Conservation (phyloP, 2,113 vertebrate species). For the Balaeniceps rex region DNA sequence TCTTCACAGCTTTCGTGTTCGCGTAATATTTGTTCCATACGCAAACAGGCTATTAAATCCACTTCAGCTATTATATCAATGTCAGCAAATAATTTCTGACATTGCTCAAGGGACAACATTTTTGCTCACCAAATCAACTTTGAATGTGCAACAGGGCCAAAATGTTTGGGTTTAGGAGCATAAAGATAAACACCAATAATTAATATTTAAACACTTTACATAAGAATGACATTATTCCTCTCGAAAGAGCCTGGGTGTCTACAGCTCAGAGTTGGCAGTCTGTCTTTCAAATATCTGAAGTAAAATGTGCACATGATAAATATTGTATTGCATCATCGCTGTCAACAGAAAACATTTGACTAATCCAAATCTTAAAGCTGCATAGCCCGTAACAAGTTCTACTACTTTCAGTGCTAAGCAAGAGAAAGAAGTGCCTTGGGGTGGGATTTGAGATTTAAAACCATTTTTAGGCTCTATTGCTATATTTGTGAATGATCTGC, state of each 20-base stretch:
- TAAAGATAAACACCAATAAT: constrained; percentile 32
- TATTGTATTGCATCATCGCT: not conserved
- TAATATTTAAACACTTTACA: constrained; percentile 32
- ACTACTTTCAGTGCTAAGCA: not conserved
- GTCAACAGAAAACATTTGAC: not conserved
- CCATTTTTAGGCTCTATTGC: not conserved
- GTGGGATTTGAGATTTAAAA: not conserved
- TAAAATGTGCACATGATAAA: not conserved
- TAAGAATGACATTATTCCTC: constrained; percentile 41
- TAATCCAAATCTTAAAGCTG: not conserved
- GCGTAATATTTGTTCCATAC: not conserved
- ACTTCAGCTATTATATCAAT: not conserved
- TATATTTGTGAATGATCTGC: not conserved
- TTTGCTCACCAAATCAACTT: not conserved
- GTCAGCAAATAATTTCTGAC: not conserved
- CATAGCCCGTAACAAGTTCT: not conserved
- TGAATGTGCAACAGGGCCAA: not conserved
- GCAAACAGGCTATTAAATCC: not conserved
- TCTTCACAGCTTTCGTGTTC: not conserved
- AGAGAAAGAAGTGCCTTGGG: not conserved
- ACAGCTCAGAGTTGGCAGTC: constrained; percentile 1
- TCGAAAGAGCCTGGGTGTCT: constrained; percentile 33
- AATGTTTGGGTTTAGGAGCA: not conserved
- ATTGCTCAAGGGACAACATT: not conserved
- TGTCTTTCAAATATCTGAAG: not conserved